Conservation (phyloP, 2,113 vertebrate genomes). For the Nerophis lumbriciformis region DNA sequence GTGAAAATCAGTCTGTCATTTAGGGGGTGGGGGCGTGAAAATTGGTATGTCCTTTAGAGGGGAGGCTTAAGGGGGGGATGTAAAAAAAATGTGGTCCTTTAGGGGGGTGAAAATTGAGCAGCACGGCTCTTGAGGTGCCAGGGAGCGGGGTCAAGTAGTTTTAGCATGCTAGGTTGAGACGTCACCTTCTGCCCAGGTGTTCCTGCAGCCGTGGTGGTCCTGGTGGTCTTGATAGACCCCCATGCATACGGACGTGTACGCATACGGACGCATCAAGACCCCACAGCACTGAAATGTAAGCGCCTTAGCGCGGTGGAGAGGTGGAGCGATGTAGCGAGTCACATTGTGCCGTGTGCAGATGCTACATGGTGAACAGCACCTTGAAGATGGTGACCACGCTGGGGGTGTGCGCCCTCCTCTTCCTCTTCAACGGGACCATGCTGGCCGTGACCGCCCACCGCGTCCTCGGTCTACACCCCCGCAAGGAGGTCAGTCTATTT, state of each 20-base stretch:
- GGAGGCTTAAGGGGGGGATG: too few relatives aligned
- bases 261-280: not conserved
- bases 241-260: slow-evolving; percentile 7
- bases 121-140: too few relatives aligned
- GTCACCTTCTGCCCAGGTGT: slow-evolving; percentile 44
- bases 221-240: slow-evolving; percentile 27
- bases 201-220: slow-evolving; percentile 49
- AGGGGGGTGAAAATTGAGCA: too few relatives aligned
- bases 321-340: not conserved
- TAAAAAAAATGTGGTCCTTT: too few relatives aligned
- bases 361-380: slow-evolving; percentile 16
- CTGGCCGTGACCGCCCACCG: slow-evolving; percentile 19
- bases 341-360: slow-evolving; percentile 21
- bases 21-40: too few relatives aligned
- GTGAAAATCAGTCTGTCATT: too few relatives aligned
- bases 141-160: too few relatives aligned
- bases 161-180: too few relatives aligned
- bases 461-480: not conserved
- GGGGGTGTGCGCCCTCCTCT: slow-evolving; percentile 37
- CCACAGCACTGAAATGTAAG: slow-evolving; percentile 29
- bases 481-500: slow-evolving; percentile 25
- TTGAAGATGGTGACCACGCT: slow-evolving; percentile 36
- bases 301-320: too few relatives aligned
- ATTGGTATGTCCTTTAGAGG: too few relatives aligned
- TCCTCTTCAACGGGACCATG: slow-evolving; percentile 37